Evolutionary conservation across 2,888 invertebrate species (phyloP).

Genomic region (Trissonchulus latispiculum): DNA sequence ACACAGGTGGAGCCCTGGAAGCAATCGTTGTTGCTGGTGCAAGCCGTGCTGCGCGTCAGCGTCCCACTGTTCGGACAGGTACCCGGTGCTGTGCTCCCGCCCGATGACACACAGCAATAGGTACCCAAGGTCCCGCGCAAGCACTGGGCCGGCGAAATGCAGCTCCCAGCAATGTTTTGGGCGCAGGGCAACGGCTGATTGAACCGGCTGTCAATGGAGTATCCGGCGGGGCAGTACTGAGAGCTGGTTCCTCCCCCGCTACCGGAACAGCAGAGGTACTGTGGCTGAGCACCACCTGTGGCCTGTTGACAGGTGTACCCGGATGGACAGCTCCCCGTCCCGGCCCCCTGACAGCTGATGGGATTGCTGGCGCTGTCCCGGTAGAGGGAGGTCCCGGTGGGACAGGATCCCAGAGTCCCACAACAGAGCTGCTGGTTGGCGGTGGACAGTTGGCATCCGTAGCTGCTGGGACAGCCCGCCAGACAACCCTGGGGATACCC

Average conservation of each 20-base stretch:
- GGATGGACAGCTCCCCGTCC: not conserved
- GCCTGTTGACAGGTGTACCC: not conserved
- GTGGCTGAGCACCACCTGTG: not conserved
- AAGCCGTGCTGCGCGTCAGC: not conserved
- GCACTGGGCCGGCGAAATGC: not conserved
- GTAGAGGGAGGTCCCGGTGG: not conserved
- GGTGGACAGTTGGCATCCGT: not conserved
- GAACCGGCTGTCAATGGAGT: not conserved
- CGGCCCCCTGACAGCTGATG: not conserved
- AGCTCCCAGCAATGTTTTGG: not conserved
- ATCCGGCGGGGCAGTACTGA: not conserved
- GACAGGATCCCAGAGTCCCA: not conserved
- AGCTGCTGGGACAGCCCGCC: not conserved
- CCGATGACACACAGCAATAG: not conserved
- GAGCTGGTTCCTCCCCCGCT: not conserved
- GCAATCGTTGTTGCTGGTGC: not conserved
- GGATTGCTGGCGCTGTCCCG: not conserved
- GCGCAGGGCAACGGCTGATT: not conserved
- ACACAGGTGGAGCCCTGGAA: not conserved
- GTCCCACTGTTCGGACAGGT: not conserved
- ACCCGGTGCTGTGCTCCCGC: not conserved
- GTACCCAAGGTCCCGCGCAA: not conserved
- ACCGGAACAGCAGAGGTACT: slow-evolving; percentile 12
- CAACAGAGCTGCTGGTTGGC: not conserved
- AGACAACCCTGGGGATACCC: not conserved